Base-by-base conservation (phyloP, 2,888 invertebrate genomes). In the Cetonia aurata region DNA sequence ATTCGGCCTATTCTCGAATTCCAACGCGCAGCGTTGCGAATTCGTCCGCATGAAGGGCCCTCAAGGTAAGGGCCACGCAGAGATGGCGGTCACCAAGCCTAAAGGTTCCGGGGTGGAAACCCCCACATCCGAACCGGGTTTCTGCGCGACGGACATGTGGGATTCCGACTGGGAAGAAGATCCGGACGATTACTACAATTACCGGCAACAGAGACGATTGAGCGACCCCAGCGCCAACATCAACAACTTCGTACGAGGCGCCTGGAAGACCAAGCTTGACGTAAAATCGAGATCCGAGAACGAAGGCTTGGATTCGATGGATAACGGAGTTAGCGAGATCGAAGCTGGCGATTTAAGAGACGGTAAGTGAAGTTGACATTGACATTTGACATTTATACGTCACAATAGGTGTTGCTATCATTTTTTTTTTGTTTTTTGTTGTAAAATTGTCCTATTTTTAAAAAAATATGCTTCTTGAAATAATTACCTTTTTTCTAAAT, bases 1-100 rank as follows among this genome's bases (percentile, higher is more conserved):
- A 62, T 94, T 97, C 84, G 97, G 97, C 0, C 88, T 96, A 74
- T 93, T 95, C 82, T 94, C 93, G 74, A 88, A 88, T 57, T 90
- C 91, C 69, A 86, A 87, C 65, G 90, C 92, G 65, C 94, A 95
- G 84, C 90, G 98, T 69, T 95, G 98, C 81, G 99, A 99, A 86
- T 99, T 98, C 87, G 98, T 99, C 59, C 90, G 97, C 72, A 97
- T 99, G 97, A 94, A 98, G 85, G 99, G 99, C 12, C 99, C 99
- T 12, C 93, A 94, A 81, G 96, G 96, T 75, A 98, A 97, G 86
- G 96, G 95, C 0, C 95, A 96, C 86, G 98, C 98, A 0, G 98
- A 99, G 87, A 97, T 99, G 95, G 98, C 98, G 0, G 96, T 96
- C 59, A 93, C 94, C n/a, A 92, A 95, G 80, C 95, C 95, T 31